Evolutionary conservation across 2,113 vertebrate species (phyloP), one percentile per base, ranked within the genome.

Genomic region (Prolemur simus): DNA sequence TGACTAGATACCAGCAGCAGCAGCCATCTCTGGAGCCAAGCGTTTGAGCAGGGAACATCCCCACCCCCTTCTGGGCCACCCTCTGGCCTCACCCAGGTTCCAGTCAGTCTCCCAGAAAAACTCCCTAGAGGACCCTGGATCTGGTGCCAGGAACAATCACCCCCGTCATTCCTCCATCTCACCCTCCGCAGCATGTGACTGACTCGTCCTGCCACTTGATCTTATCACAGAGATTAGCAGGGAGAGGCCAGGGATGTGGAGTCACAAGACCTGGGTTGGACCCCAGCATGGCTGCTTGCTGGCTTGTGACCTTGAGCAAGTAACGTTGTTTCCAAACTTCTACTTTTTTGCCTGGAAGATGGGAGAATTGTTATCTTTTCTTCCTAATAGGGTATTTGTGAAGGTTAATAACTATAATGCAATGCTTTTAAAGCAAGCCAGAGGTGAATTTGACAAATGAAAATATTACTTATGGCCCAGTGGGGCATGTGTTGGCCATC

Each of bases 301-400:
- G 21, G 21, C 87, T 63, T 39, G 68, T 95, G 87, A 96, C 96
- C 95, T 97, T 96, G 91, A 97, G 45, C 74, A 73, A 64, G 84
- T 94, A 73, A 45, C 21, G 7, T 93, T 52, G 49, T 94, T 89
- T 76, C 45, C n/a, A 77, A 71, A 88, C 25, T 39, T 88, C 21
- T 39, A 71, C 47, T 84, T 89, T 94, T n/a, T 92, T 63, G 56
- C 37, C 69, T 90, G 39, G 81, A 77, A 80, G 93, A 54, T 37
- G 25, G 21, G 27, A 87, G 60, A 81, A 37, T 2, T 78, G 18
- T 47, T 74, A 1, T 63, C 37, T 34, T 93, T 77, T 82, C 78
- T 80, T 56, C 45, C 39, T 81, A 64, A 32, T 25, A 25, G 89
- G 49, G 29, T 52, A 27, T 82, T 21, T 88, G n/a, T 45, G 60